A percentile compares a stretch with the other conserved stretches of the same genome.
Evolutionary conservation across 2,797 vertebrate genomes (phyloP).

Genomic region (Myotis vivesi): DNA sequence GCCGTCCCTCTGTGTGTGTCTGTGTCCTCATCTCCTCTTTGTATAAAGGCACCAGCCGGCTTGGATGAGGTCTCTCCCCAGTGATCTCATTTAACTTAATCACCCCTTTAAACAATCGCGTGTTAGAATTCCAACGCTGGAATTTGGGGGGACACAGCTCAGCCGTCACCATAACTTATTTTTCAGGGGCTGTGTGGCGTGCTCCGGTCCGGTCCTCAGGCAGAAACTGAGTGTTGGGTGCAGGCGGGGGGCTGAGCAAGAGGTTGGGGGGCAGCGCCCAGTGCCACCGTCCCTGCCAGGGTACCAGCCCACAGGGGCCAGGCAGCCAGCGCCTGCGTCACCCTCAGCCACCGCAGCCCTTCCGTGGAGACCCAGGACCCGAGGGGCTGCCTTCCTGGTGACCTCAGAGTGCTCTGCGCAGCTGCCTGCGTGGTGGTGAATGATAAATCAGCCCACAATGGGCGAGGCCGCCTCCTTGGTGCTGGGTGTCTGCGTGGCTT

Average conservation of each 20-base stretch:
- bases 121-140: neutral
- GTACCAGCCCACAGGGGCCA: neutral
- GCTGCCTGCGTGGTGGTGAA: conserved; percentile 44
- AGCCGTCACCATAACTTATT: rapidly evolving
- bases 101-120: neutral
- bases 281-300: too few relatives aligned
- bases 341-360: neutral
- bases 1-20: rapidly evolving
- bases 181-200: rapidly evolving
- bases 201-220: neutral
- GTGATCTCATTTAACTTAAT: neutral
- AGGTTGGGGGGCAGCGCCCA: neutral
- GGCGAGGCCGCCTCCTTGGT: neutral
- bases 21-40: neutral
- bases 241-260: neutral
- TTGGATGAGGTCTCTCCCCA: neutral
- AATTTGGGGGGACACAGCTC: neutral
- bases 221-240: too few relatives aligned
- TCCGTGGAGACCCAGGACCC: neutral
- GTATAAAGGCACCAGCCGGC: neutral
- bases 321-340: neutral
- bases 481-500: neutral
- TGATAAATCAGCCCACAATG: conserved; percentile 42
- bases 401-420: neutral
- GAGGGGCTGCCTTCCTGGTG: neutral